A percentile compares a stretch with the other conserved stretches of the same genome.
Evolutionary conservation across 2,888 invertebrate genomes (phyloP).

Genomic region (Rhopalosiphum nymphaeae): DNA sequence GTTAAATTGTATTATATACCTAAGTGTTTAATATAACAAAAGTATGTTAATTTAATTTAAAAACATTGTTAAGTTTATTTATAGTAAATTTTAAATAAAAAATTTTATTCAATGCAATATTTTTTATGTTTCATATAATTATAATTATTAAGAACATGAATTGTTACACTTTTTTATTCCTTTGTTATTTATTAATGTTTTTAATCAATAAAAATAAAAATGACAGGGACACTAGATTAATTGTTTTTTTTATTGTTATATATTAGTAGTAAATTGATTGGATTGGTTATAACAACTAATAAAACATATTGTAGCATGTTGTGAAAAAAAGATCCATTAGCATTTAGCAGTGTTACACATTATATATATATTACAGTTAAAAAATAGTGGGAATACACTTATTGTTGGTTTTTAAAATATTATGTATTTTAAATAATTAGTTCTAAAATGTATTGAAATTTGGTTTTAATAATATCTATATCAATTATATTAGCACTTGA

Average conservation of each 20-base stretch:
- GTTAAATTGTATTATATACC: background rate
- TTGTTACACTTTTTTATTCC: background rate
- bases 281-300: constrained; percentile 11
- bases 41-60: too few relatives aligned
- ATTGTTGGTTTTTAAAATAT: background rate
- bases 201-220: constrained; percentile 20
- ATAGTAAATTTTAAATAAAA: background rate
- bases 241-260: background rate
- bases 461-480: background rate
- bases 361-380: background rate
- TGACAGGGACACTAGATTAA: background rate
- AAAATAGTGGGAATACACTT: background rate
- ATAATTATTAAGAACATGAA: background rate
- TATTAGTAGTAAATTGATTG: constrained; percentile 20
- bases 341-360: background rate
- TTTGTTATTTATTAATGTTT: constrained; percentile 11
- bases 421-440: background rate
- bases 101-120: background rate
- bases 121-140: background rate
- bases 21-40: too few relatives aligned
- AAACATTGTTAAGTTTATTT: background rate
- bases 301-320: background rate
- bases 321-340: background rate
- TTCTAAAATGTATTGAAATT: background rate
- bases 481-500: background rate